Percentiles rank a stretch among this genome's conserved stretches.
These are phyloP conservation scores for Campodea augens DNA, from an alignment of 1,140 invertebrate genomes.

Conservation along the genomic window DNA sequence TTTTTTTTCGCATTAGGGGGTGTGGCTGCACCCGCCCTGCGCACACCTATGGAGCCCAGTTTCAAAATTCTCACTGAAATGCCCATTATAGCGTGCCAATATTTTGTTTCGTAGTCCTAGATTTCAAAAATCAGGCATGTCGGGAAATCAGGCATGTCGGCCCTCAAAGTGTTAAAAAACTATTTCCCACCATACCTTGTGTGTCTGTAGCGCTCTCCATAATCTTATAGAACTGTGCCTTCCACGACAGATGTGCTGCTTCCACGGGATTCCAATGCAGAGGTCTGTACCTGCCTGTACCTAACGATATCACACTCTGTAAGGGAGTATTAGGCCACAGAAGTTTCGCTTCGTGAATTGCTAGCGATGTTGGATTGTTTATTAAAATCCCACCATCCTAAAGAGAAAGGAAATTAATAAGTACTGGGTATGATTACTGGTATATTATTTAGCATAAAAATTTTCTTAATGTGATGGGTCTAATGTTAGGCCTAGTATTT, in stretches of 20 bases:
- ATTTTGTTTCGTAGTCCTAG: too few species aligned
- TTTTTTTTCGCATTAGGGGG: too few species aligned
- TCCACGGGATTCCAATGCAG: constrained; percentile 18
- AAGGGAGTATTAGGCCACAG: constrained; percentile 62
- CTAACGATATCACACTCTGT: constrained; percentile 73
- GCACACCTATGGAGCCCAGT: too few species aligned
- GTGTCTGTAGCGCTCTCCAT: constrained; percentile 80
- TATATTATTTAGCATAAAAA: constrained; percentile 4
- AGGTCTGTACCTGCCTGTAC: constrained; percentile 43
- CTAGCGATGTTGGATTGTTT: constrained; percentile 81
- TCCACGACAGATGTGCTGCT: constrained; percentile 38
- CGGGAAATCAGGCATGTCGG: too few species aligned
- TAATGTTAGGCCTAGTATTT: too few species aligned
- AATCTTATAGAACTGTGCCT: constrained; percentile 62
- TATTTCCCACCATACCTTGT: constrained; percentile 47
- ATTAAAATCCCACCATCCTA: constrained; percentile 68
- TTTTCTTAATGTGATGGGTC: neutral
- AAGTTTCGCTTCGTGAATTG: constrained; percentile 66
- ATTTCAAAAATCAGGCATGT: too few species aligned
- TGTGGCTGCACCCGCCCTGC: too few species aligned
- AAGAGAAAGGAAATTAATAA: constrained; percentile 14
- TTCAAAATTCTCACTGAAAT: too few species aligned
- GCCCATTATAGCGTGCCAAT: too few species aligned
- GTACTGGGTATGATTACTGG: constrained; percentile 1
- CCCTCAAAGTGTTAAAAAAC: too few species aligned